These are phyloP conservation scores for Thalassarche chlororhynchos DNA, from an alignment of 2,113 vertebrate species.

Conservation along the genomic window DNA sequence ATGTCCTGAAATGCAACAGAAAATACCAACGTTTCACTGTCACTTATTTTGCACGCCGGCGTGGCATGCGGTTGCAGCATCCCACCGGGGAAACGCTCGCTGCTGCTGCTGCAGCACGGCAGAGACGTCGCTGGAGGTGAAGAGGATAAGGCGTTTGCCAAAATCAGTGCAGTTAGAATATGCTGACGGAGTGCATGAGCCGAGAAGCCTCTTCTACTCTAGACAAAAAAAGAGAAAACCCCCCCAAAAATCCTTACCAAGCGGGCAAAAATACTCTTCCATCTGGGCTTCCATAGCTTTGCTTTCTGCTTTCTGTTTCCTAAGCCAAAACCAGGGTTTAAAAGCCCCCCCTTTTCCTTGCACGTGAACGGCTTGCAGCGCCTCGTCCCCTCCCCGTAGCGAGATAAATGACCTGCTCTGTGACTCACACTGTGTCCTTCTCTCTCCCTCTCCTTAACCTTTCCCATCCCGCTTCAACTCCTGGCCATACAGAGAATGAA, in stretches of 20 bases:
- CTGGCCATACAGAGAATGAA: conserved; percentile 98
- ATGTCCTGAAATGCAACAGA: neutral
- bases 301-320: conserved; percentile 71
- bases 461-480: conserved; percentile 84
- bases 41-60: neutral
- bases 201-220: conserved; percentile 3
- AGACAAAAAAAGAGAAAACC: neutral
- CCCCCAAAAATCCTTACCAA: neutral
- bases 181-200: neutral
- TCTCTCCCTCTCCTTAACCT: conserved; percentile 88
- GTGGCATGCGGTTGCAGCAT: neutral
- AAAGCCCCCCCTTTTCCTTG: conserved; percentile 37
- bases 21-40: neutral
- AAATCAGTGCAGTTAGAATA: conserved; percentile 5
- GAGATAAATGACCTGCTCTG: conserved; percentile 89
- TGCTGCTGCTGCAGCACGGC: neutral
- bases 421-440: conserved; percentile 98
- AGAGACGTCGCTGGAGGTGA: neutral
- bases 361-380: conserved; percentile 71
- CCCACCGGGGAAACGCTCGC: neutral
- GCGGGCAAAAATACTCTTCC: conserved; percentile 11
- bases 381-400: conserved; percentile 76
- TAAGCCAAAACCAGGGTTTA: neutral
- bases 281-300: conserved; percentile 70
- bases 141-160: neutral